phyloP scores from a whole-genome alignment of 2,113 vertebrate species.

The Falcunculus frontatus region DNA sequence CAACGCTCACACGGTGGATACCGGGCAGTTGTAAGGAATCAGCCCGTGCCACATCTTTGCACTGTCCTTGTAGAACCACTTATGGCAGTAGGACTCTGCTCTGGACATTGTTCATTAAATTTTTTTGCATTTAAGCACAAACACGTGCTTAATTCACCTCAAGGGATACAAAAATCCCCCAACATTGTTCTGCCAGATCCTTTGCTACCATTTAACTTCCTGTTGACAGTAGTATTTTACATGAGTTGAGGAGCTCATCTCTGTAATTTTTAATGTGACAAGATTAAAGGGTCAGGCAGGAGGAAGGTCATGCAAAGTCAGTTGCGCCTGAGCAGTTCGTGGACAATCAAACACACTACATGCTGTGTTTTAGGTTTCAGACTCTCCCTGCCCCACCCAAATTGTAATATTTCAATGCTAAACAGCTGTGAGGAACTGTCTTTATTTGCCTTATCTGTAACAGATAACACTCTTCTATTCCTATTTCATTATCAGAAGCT shows the following conservation, averaged over 20 bases:
- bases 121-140: not conserved
- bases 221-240: not conserved
- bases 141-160: not conserved
- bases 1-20: accelerated
- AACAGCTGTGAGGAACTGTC: not conserved
- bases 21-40: not conserved
- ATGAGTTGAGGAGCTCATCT: not conserved
- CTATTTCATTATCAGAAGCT: not conserved
- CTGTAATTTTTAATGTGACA: not conserved
- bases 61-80: not conserved
- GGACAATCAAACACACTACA: not conserved
- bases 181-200: not conserved
- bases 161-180: not conserved
- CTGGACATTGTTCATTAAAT: not conserved
- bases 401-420: not conserved
- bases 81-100: not conserved
- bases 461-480: not conserved
- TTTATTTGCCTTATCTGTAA: not conserved
- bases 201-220: not conserved
- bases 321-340: not conserved
- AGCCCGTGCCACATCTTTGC: not conserved
- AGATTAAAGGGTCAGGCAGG: not conserved
- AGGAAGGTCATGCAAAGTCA: not conserved
- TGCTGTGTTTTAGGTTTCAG: not conserved
- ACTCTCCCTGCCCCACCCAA: not conserved